Evolutionary conservation across 2,113 vertebrate species (phyloP), one percentile per base, ranked within the genome.

Genomic region (Cromileptes altivelis): DNA sequence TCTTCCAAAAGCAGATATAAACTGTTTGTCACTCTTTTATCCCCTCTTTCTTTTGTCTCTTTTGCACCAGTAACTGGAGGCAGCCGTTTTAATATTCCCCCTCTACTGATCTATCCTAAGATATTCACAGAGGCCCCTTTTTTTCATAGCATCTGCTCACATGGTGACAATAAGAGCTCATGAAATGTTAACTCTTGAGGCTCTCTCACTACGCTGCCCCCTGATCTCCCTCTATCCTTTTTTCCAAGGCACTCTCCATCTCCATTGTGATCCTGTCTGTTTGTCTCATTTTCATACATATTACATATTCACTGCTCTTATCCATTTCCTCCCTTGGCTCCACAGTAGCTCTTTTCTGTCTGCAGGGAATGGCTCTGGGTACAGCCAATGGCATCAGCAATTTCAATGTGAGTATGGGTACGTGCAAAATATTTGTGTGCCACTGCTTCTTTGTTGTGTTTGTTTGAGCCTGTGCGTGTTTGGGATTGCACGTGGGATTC

Each of bases 281-380:
- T 88, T 78, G 82, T 71, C 70, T 89, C 70, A 88, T 91, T 91
- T 90, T 89, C 89, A 91, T 89, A 82, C 78, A 89, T 86, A 90
- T 81, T 75, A 83, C 77, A 85, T 78, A 81, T 82, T 75, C 69
- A 40, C 56, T 60, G 55, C 69, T 78, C 58, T 71, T 52, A 79
- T 82, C 68, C 49, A 62, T 86, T 68, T 58, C 50, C 40, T 83
- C 40, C 56, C 23, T 61, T 18, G 42, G 37, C 47, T 72, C 37
- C 17, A 75, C 33, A 23, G 30, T 45, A 40, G 25, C 21, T 70
- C 27, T 72, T 78, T 88, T 37, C 56, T 75, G 63, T 79, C 67
- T 57, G 49, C 69, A 58, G 71, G 77, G 55, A 80, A 19, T 60
- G 25, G n/a, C 47, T 84, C 74, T 62, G 80, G 70, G 57, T 70